Conservation (phyloP, 2,888 invertebrate genomes). For the Crematogaster levior region DNA sequence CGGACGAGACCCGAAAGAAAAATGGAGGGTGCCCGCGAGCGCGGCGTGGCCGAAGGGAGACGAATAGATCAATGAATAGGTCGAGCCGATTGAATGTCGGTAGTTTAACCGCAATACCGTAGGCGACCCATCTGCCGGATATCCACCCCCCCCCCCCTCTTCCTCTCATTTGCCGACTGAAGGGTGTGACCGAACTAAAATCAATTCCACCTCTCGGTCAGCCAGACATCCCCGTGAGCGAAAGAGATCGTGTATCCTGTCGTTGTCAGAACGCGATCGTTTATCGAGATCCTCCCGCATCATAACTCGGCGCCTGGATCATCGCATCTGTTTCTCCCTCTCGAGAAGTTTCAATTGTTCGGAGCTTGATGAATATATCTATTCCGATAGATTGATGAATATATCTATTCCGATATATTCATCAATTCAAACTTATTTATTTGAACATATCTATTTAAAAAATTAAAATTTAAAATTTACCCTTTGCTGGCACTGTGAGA, state of each 20-base stretch:
- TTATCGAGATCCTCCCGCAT: constrained; percentile 50
- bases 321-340: not conserved
- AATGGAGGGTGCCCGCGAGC: constrained; percentile 32
- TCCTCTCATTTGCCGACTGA: constrained; percentile 43
- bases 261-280: constrained; percentile 41
- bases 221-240: not conserved
- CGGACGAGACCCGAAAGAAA: constrained; percentile 19
- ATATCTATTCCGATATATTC: too few relatives aligned
- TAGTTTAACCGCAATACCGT: constrained; percentile 65
- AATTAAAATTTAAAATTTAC: too few relatives aligned
- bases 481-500: too few relatives aligned
- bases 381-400: too few relatives aligned
- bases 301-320: not conserved
- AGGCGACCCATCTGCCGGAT: constrained; percentile 66
- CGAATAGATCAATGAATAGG: constrained; percentile 63
- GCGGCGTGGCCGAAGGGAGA: constrained; percentile 37
- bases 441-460: too few relatives aligned
- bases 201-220: constrained; percentile 70
- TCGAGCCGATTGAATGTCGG: constrained; percentile 72
- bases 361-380: not conserved
- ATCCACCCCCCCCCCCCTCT: constrained; percentile 52
- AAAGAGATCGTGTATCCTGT: constrained; percentile 43
- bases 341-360: not conserved
- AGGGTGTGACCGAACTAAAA: constrained; percentile 75
- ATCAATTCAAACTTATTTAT: too few relatives aligned